Evolutionary conservation across 2,113 vertebrate species (phyloP), one percentile per base, ranked within the genome.

Genomic region (Anthoscopus minutus): DNA sequence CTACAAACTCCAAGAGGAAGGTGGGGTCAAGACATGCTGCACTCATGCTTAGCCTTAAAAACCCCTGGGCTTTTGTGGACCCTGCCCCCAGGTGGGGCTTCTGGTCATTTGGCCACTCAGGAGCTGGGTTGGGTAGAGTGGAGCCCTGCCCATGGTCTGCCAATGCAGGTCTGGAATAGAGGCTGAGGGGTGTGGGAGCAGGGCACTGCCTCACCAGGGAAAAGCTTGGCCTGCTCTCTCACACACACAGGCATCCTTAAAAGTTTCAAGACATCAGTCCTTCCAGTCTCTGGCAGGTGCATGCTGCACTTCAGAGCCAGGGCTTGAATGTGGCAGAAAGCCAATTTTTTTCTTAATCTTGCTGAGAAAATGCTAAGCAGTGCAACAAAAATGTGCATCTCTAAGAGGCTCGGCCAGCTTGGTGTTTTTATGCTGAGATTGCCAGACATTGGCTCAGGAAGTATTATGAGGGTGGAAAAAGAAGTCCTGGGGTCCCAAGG

Each of bases 361-460:
- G 28, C 60, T 37, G 54, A 81, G 65, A 86, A 89, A 57, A 42
- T 86, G 27, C 27, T 24, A 31, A 35, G 28, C 40, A 60, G n/a
- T 44, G 45, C 28, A 69, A 37, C 0, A 0, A 74, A 81, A 81
- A 40, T 44, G 35, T 71, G 35, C 24, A 42, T 50, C 35, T 88
- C 11, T 64, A 50, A 85, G 13, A 19, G 27, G 7, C 31, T 82
- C 0, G 0, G 13, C 16, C 40, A 56, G 4, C 14, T 65, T 40
- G 11, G 16, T 76, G 27, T 82, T 86, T 82, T 76, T n/a, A n/a
- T 3, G 1, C 24, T 86, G 58, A 48, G 15, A 3, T 57, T 93
- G 57, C 82, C 16, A 22, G 58, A 16, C 27, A 15, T 58, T 7
- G 28, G 27, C 48, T 94, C 53, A 81, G 51, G 48, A 88, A 56